A percentile compares a stretch with the other conserved stretches of the same genome.
Evolutionary conservation across 2,113 vertebrate genomes (phyloP).

Genomic region (Craseonycteris thonglongyai): DNA sequence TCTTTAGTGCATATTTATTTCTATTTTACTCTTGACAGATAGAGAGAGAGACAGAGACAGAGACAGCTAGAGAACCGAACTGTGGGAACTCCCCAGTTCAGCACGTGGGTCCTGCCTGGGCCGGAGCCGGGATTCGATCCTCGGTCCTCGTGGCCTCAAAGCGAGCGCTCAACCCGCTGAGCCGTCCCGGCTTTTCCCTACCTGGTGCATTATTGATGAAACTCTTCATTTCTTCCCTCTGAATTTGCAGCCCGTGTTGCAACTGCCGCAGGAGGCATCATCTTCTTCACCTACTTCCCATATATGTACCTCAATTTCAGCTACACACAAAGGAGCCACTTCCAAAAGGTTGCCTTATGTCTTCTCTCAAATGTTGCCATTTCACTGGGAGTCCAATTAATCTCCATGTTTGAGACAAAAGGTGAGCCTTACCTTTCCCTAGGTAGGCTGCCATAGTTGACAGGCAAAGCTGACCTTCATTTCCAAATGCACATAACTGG

Average conservation of each 20-base stretch:
- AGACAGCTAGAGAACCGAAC: too few species aligned
- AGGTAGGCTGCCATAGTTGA: background rate
- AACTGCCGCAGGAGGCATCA: slow-evolving; percentile 87
- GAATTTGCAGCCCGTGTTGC: slow-evolving; percentile 85
- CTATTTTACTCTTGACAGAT: too few species aligned
- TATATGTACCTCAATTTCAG: slow-evolving; percentile 92
- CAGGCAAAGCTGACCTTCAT: background rate
- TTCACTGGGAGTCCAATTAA: slow-evolving; percentile 93
- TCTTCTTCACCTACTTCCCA: slow-evolving; percentile 93
- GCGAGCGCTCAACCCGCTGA: too few species aligned
- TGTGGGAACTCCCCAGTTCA: too few species aligned
- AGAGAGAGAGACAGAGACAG: too few species aligned
- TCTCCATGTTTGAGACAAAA: slow-evolving; percentile 93
- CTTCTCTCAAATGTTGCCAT: slow-evolving; percentile 96
- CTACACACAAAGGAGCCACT: slow-evolving; percentile 86
- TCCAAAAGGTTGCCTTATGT: slow-evolving; percentile 89
- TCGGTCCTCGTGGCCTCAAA: too few species aligned
- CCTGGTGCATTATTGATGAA: too few species aligned
- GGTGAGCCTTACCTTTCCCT: slow-evolving; percentile 77
- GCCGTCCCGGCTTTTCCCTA: too few species aligned
- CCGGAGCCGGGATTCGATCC: too few species aligned
- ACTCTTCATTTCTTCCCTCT: background rate
- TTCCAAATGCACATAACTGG: background rate
- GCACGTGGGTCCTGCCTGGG: too few species aligned
- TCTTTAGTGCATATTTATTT: too few species aligned